These are phyloP conservation scores for Micoletzkya japonica DNA, from an alignment of 2,888 invertebrate genomes.

Conservation along the genomic window DNA sequence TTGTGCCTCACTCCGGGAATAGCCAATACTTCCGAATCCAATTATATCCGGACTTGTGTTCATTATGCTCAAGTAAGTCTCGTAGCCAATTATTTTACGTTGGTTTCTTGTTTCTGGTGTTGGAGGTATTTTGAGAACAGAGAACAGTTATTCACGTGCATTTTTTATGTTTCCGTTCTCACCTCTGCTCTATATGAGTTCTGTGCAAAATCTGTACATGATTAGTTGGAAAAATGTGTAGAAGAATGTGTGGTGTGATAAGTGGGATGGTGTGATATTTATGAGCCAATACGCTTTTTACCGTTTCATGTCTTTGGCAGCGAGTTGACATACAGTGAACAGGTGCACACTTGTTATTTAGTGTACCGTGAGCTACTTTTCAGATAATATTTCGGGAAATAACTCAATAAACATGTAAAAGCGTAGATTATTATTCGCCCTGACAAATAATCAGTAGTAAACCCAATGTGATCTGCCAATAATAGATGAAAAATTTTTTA, in stretches of 20 bases:
- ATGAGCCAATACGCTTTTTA: too few relatives aligned
- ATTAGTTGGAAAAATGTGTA: not conserved
- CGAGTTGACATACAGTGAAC: too few relatives aligned
- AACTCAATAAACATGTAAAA: conserved; percentile 9
- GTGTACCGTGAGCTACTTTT: not conserved
- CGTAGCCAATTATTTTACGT: not conserved
- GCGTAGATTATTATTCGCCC: not conserved
- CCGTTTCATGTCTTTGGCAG: too few relatives aligned
- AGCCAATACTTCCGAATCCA: conserved; percentile 89
- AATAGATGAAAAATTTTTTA: too few relatives aligned
- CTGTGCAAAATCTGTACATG: not conserved
- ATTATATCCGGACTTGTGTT: conserved; percentile 89
- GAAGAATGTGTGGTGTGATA: not conserved
- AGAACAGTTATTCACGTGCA: not conserved
- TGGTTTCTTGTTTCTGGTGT: too few relatives aligned
- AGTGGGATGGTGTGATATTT: too few relatives aligned
- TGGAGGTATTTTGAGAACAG: not conserved
- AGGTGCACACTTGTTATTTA: not conserved
- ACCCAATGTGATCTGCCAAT: not conserved
- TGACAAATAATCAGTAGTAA: not conserved
- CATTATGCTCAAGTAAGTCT: conserved; percentile 80
- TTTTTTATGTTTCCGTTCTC: too few relatives aligned
- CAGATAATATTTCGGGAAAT: conserved; percentile 7
- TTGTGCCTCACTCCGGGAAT: conserved; percentile 87
- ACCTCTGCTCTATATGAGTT: not conserved